Evolutionary conservation across 2,797 vertebrate genomes (phyloP).

Genomic region (Peromyscus nudipes): DNA sequence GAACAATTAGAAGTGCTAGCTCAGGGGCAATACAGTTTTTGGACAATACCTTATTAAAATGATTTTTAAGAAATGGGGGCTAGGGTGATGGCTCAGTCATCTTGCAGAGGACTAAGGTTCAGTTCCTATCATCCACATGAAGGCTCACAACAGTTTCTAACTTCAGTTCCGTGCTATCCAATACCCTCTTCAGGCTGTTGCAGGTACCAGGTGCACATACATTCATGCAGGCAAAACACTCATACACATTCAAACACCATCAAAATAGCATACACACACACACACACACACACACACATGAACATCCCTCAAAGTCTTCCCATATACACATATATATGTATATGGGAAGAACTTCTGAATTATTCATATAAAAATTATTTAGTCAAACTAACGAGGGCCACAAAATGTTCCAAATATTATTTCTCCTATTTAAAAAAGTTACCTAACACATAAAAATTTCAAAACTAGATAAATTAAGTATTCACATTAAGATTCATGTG

Average conservation of each 20-base stretch:
- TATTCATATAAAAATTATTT: neutral
- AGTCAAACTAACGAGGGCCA: slow-evolving; percentile 47
- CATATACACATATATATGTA: neutral
- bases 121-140: neutral
- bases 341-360: slow-evolving; percentile 32
- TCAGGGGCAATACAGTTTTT: slow-evolving; percentile 57
- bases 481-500: slow-evolving; percentile 34
- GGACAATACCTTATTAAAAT: slow-evolving; percentile 62
- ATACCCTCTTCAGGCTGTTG: neutral
- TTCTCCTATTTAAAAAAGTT: slow-evolving; percentile 25
- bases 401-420: slow-evolving; percentile 36
- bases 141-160: neutral
- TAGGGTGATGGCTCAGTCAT: neutral
- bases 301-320: neutral
- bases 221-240: neutral
- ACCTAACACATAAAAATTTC: slow-evolving; percentile 51
- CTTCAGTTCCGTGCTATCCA: neutral
- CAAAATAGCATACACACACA: neutral
- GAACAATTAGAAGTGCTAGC: slow-evolving; percentile 50
- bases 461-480: slow-evolving; percentile 25
- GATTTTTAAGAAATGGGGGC: slow-evolving; percentile 8
- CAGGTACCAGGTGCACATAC: neutral
- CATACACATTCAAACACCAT: neutral
- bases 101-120: neutral
- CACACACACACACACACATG: neutral